Evolutionary conservation across 2,797 vertebrate species (phyloP).

Genomic region (Parotocinclus haroldoi): DNA sequence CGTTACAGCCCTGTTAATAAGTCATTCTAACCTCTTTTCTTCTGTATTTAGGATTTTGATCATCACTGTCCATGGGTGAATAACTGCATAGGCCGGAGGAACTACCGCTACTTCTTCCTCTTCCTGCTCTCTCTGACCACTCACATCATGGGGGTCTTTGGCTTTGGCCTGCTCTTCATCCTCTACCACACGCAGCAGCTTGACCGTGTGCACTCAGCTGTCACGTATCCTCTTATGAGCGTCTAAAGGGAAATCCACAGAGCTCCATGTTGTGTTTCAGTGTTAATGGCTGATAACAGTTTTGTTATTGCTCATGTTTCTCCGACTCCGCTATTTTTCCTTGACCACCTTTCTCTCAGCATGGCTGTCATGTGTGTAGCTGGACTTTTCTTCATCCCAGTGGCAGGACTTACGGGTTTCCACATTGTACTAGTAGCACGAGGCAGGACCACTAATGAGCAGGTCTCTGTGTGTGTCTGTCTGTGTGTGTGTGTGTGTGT

Average conservation of each 20-base stretch:
- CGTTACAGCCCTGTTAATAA: too few relatives aligned
- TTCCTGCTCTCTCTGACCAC: conserved; percentile 92
- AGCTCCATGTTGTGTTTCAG: background rate
- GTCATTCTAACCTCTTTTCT: conserved; percentile 9
- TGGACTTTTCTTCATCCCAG: conserved; percentile 94
- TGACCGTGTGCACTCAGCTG: conserved; percentile 81
- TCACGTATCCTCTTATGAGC: conserved; percentile 89
- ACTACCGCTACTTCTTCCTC: conserved; percentile 98
- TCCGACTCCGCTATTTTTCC: conserved; percentile 2
- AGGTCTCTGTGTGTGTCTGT: conserved; percentile 67
- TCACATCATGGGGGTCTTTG: conserved; percentile 95
- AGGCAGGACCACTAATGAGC: conserved; percentile 94
- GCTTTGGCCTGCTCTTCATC: conserved; percentile 90
- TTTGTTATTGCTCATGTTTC: background rate
- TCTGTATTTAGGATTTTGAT: conserved; percentile 84
- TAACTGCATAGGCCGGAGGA: conserved; percentile 95
- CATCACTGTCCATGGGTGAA: conserved; percentile 99
- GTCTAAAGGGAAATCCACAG: too few relatives aligned
- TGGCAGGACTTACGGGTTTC: conserved; percentile 93
- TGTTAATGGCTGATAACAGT: background rate
- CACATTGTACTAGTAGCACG: conserved; percentile 94
- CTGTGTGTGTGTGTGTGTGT: background rate
- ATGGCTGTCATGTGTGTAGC: conserved; percentile 96
- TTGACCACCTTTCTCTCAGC: conserved; percentile 66
- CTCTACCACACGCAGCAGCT: conserved; percentile 88